Conservation (phyloP, 2,113 vertebrate genomes). For the Sturnus vulgaris region DNA sequence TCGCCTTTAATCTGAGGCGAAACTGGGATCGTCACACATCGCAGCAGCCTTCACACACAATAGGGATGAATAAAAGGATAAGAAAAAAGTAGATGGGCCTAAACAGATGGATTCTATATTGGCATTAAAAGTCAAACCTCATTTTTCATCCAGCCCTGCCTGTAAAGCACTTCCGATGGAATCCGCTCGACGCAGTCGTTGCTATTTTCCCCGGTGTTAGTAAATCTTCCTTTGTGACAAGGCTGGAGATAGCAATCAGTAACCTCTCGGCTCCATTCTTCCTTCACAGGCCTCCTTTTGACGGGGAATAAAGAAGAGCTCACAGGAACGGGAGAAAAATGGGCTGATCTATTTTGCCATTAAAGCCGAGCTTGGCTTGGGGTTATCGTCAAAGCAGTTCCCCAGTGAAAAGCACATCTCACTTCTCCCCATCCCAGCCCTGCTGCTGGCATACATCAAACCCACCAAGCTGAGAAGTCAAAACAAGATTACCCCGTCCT, state of each 20-base stretch:
- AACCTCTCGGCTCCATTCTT: neutral
- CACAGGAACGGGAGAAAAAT: neutral
- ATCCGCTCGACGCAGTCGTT: neutral
- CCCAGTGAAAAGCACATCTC: neutral
- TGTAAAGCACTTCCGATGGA: neutral
- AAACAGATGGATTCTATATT: slow-evolving; percentile 17
- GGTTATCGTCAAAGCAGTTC: neutral
- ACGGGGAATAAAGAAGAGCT: slow-evolving; percentile 1
- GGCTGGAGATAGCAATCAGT: slow-evolving; percentile 16
- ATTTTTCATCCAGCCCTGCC: slow-evolving; percentile 20
- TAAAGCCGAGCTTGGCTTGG: neutral
- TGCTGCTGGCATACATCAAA: neutral
- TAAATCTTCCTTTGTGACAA: neutral
- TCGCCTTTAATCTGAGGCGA: neutral
- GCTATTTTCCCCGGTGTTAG: neutral
- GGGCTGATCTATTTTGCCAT: slow-evolving; percentile 26
- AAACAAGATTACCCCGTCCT: neutral
- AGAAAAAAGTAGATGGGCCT: neutral
- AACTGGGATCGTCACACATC: neutral
- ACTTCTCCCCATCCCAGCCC: neutral
- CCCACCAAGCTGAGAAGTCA: neutral
- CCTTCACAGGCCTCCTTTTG: neutral
- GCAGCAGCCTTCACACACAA: neutral
- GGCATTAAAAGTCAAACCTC: neutral
- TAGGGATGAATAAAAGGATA: neutral